These are phyloP conservation scores for Polymixis flavicincta DNA, from an alignment of 2,888 invertebrate species.

Conservation along the genomic window DNA sequence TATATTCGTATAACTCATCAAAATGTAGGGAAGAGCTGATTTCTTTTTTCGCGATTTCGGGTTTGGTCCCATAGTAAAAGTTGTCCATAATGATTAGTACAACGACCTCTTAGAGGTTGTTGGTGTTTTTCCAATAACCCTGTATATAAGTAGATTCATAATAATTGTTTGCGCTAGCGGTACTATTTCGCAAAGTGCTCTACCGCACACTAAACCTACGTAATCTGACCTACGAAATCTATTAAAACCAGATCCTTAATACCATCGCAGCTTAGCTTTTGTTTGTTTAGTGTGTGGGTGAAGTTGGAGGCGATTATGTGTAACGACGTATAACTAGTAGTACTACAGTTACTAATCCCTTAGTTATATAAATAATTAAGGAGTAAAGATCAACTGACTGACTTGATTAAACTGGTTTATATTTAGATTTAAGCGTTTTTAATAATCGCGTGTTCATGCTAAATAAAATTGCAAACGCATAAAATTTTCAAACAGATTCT, in stretches of 20 bases:
- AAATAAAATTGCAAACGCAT: no score
- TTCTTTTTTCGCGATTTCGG: no score
- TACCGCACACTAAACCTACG: constrained; percentile 2
- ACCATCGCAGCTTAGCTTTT: constrained; percentile 20
- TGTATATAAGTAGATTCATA: background rate
- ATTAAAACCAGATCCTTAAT: constrained; percentile 48
- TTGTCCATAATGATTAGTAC: no score
- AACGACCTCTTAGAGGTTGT: no score
- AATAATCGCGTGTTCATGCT: no score
- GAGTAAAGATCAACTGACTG: background rate
- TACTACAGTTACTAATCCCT: background rate
- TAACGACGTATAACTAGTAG: background rate
- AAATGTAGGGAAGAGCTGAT: no score
- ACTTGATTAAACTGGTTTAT: background rate
- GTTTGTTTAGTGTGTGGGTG: constrained; percentile 17
- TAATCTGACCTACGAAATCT: constrained; percentile 27
- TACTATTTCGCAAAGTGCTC: constrained; percentile 1
- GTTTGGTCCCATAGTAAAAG: no score
- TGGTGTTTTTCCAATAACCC: no score
- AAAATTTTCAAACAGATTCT: no score
- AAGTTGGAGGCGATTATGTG: constrained; percentile 9
- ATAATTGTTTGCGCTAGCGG: background rate
- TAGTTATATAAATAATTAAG: background rate
- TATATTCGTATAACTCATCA: no score
- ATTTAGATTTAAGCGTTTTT: no score